Percentiles rank a stretch among this genome's conserved stretches.
Conservation (phyloP, 1,140 invertebrate genomes). For the Drosophila dunni region DNA sequence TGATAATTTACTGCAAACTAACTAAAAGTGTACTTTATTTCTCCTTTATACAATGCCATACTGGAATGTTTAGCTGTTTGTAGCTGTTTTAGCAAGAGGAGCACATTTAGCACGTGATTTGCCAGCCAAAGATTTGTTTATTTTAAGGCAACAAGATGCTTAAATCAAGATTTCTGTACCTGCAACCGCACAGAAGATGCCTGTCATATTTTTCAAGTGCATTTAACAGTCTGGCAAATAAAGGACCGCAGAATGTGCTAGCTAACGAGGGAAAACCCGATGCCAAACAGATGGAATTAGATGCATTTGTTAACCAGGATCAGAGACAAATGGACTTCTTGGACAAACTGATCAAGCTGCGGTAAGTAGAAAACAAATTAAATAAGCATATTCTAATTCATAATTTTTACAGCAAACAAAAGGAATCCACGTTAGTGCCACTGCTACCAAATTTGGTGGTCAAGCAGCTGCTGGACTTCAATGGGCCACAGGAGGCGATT, state of each 20-base stretch:
- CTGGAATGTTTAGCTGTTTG: neutral
- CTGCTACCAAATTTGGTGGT: slow-evolving; percentile 51
- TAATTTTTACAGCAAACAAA: slow-evolving; percentile 49
- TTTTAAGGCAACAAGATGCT: slow-evolving; percentile 49
- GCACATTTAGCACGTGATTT: slow-evolving; percentile 1
- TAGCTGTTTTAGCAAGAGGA: neutral
- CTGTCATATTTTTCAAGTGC: slow-evolving; percentile 63
- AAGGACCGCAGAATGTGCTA: slow-evolving; percentile 27
- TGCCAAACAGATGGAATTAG: slow-evolving; percentile 48
- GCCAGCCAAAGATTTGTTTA: slow-evolving; percentile 3
- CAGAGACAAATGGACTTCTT: slow-evolving; percentile 59
- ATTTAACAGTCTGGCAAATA: slow-evolving; percentile 60
- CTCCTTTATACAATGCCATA: neutral
- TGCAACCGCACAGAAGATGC: slow-evolving; percentile 39
- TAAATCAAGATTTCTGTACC: slow-evolving; percentile 40
- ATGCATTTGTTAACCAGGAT: slow-evolving; percentile 61
- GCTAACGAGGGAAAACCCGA: neutral
- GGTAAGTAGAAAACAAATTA: slow-evolving; percentile 37
- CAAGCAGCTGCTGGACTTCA: slow-evolving; percentile 60
- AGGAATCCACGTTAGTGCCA: slow-evolving; percentile 54
- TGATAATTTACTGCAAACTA: neutral
- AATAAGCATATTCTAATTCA: neutral
- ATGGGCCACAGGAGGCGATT: slow-evolving; percentile 87
- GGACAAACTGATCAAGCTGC: slow-evolving; percentile 54
- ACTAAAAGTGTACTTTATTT: neutral